Conservation (phyloP, 2,113 vertebrate genomes). For the Turdus rufiventris region DNA sequence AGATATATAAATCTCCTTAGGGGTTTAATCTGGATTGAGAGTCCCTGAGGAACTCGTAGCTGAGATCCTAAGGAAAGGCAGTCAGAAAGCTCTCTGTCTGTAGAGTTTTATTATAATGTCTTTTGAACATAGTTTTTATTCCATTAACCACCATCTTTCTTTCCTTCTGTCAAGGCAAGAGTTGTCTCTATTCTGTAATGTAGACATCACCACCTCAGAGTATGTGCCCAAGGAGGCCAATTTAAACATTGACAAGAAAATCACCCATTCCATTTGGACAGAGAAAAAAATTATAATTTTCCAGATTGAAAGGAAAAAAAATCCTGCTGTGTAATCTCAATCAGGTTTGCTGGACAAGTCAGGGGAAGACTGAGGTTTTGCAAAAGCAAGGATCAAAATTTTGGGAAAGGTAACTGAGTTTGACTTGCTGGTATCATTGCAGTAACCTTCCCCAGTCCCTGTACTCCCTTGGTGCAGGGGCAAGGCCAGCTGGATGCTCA, state of each 20-base stretch:
- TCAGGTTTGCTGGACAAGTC: neutral
- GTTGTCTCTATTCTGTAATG: neutral
- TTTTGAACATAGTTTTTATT: neutral
- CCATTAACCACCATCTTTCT: neutral
- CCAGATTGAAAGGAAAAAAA: neutral
- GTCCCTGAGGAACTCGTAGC: neutral
- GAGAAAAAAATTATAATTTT: neutral
- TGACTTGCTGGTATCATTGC: neutral
- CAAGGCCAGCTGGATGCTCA: neutral
- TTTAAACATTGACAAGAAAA: slow-evolving; percentile 46
- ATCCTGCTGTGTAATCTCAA: neutral
- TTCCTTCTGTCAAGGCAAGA: neutral
- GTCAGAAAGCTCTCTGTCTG: neutral
- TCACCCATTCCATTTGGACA: neutral
- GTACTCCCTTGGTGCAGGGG: neutral
- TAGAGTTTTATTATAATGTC: neutral
- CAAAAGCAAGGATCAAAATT: neutral
- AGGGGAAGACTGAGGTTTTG: neutral
- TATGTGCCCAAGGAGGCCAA: neutral
- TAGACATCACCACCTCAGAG: neutral
- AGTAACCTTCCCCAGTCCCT: neutral
- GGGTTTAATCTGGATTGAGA: neutral
- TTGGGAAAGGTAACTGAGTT: neutral
- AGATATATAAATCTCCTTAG: neutral
- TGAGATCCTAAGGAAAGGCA: neutral